Evolutionary conservation across 2,113 vertebrate genomes (phyloP), one percentile per base, ranked within the genome.

Genomic region (Stomatorhinus ivindoensis): DNA sequence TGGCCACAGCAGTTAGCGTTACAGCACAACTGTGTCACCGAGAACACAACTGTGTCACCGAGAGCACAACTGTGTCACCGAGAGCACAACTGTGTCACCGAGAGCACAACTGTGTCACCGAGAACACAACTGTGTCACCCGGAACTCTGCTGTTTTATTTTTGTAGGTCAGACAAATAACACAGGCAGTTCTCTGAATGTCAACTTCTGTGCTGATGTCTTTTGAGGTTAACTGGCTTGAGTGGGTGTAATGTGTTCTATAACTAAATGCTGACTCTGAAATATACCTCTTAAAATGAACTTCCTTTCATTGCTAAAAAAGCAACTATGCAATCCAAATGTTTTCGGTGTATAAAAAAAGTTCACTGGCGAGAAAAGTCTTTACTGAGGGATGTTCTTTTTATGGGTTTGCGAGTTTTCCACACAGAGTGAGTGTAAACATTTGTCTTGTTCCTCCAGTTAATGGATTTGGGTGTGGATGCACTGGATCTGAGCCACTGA

Each of bases 351-450:
- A 50, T 86, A 50, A 86, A 48, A 48, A 47, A 85, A 24, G 39
- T 35, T 44, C 76, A 80, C 39, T 84, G 82, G 39, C 17, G 17
- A 58, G 90, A 1, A 88, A 82, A 92, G 61, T 21, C 46, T 17
- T 27, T 46, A 87, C 89, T 92, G 85, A 88, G 61, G 88, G 0
- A 9, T 87, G 88, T 92, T 92, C 94, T 91, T 65, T 19, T 31
- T 88, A 3, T 21, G 4, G 46, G 3, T 15, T 44, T 51, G 87
- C 83, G 15, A 55, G 89, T 55, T 47, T 85, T 87, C 9, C 88
- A 31, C 5, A 8, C 19, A 19, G 48, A 46, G 73, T 35, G 86
- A 89, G 90, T 42, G 85, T 73, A 76, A 76, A 88, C 80, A 87
- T 47, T 53, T 61, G 88, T 87, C 46, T 91, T 89, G 9, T 89